Evolutionary conservation across 2,113 vertebrate species (phyloP).

Genomic region (Pachycephala philippinensis): DNA sequence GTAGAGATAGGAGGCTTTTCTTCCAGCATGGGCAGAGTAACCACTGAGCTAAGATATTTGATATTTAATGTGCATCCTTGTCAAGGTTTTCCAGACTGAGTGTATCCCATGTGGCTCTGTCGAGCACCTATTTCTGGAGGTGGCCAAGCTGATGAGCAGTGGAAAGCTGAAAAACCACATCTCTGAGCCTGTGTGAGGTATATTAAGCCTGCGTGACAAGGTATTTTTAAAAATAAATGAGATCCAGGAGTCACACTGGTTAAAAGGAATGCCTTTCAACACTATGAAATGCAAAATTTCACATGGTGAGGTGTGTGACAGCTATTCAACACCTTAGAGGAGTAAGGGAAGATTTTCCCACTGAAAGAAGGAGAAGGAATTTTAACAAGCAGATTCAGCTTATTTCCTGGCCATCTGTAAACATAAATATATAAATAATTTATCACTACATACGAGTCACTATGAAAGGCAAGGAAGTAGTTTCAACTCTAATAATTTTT

Average conservation of each 20-base stretch:
- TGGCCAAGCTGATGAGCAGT: neutral
- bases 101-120: neutral
- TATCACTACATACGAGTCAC: rapidly evolving
- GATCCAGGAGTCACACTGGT: neutral
- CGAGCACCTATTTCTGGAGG: neutral
- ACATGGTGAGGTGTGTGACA: neutral
- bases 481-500: neutral
- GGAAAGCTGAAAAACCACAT: neutral
- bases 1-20: neutral
- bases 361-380: neutral
- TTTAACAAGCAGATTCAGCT: neutral
- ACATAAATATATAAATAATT: neutral
- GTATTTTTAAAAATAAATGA: neutral
- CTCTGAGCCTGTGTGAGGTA: neutral
- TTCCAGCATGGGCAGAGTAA: neutral
- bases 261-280: neutral
- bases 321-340: neutral
- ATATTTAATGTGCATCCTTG: neutral
- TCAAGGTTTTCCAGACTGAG: neutral
- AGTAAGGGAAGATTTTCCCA: neutral
- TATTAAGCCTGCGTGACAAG: neutral
- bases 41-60: neutral
- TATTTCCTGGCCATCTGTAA: neutral
- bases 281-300: neutral
- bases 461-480: neutral